These are phyloP conservation scores for Dicerorhinus sumatrensis DNA, from an alignment of 2,113 vertebrate species.

Conservation along the genomic window DNA sequence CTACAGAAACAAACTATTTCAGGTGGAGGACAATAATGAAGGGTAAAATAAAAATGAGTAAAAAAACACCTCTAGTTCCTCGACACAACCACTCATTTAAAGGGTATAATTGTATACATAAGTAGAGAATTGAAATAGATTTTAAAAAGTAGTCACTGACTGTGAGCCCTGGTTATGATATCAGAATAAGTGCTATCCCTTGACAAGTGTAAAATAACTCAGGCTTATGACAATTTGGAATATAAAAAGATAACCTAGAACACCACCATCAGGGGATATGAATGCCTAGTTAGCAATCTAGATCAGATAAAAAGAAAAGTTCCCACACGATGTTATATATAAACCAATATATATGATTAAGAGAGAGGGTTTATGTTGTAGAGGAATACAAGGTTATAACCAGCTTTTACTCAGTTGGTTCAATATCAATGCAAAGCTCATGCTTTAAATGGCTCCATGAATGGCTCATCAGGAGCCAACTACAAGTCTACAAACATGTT, in stretches of 20 bases:
- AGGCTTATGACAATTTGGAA: background rate
- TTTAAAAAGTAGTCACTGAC: background rate
- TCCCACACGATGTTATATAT: background rate
- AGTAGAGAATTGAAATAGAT: background rate
- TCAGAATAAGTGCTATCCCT: background rate
- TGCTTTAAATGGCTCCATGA: background rate
- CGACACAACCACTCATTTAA: background rate
- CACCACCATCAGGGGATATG: background rate
- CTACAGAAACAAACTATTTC: background rate
- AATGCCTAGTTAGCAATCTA: background rate
- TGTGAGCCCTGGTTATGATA: background rate
- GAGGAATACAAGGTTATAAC: conserved; percentile 75
- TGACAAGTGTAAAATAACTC: background rate
- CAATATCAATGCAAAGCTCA: conserved; percentile 62
- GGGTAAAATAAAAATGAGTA: background rate
- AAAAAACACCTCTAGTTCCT: background rate
- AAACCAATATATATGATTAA: conserved; percentile 71
- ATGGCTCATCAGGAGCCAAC: conserved; percentile 33
- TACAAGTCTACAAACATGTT: conserved; percentile 8
- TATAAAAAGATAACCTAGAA: background rate
- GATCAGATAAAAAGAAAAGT: background rate
- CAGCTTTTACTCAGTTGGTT: conserved; percentile 65
- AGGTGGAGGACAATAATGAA: background rate
- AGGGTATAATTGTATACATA: background rate
- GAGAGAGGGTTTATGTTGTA: conserved; percentile 50